These are phyloP conservation scores for Melanchra persicariae DNA, from an alignment of 2,888 invertebrate species.

Conservation along the genomic window DNA sequence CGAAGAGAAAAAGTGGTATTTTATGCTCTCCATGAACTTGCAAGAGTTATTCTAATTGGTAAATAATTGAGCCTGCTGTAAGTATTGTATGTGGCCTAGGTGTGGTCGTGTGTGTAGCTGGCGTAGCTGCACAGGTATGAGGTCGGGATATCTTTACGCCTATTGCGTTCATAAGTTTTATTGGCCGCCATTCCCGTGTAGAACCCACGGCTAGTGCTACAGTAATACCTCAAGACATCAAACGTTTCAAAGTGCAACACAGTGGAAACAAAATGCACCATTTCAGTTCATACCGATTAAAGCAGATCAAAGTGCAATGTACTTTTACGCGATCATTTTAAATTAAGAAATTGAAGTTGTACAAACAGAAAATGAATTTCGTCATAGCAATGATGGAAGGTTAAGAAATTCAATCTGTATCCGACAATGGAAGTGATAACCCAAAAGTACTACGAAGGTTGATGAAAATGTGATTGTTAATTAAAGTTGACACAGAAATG, in stretches of 20 bases:
- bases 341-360: conserved; percentile 78
- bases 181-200: conserved; percentile 69
- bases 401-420: conserved; percentile 86
- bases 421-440: conserved; percentile 84
- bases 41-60: conserved; percentile 41
- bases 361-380: conserved; percentile 80
- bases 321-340: conserved; percentile 60
- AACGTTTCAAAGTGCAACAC: conserved; percentile 68
- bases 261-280: conserved; percentile 61
- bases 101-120: conserved; percentile 42
- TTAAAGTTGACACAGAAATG: conserved; percentile 90
- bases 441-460: conserved; percentile 81
- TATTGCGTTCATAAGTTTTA: conserved; percentile 78
- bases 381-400: conserved; percentile 78
- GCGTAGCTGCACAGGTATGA: conserved; percentile 37
- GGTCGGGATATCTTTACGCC: conserved; percentile 75
- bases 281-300: conserved; percentile 67
- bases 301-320: conserved; percentile 69
- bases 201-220: conserved; percentile 68
- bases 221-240: conserved; percentile 74
- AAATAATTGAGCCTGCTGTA: conserved; percentile 31
- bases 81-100: conserved; percentile 15
- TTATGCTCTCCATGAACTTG: conserved; percentile 38
- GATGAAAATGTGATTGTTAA: conserved; percentile 90
- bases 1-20: conserved; percentile 32